Evolutionary conservation across 1,140 invertebrate species (phyloP).

Genomic region (Leptinotarsa defecta): DNA sequence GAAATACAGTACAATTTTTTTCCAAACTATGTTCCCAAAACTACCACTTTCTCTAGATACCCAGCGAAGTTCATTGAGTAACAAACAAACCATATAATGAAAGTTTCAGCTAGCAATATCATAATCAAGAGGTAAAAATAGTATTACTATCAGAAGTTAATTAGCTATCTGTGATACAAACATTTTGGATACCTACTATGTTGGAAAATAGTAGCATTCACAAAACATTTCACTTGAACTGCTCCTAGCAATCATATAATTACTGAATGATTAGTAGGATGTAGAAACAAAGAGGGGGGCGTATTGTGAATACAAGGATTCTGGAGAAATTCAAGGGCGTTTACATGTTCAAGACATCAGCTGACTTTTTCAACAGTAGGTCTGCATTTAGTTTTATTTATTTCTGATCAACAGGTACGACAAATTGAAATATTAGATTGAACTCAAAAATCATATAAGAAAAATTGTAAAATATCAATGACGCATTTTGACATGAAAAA

Average conservation of each 20-base stretch:
- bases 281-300: slow-evolving; percentile 16
- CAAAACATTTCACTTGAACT: slow-evolving; percentile 14
- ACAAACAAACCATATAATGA: too few species aligned
- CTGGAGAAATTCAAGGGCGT: slow-evolving; percentile 23
- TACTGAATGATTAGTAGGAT: slow-evolving; percentile 9
- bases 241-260: not conserved
- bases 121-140: too few species aligned
- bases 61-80: too few species aligned
- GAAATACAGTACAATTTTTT: too few species aligned
- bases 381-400: slow-evolving; percentile 4
- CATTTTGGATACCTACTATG: too few species aligned
- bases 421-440: not conserved
- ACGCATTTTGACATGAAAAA: slow-evolving; percentile 30
- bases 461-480: slow-evolving; percentile 25
- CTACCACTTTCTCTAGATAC: too few species aligned
- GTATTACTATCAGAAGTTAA: too few species aligned
- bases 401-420: slow-evolving; percentile 23
- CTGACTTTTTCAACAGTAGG: slow-evolving; percentile 12
- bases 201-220: too few species aligned
- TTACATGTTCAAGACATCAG: slow-evolving; percentile 7
- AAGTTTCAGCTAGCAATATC: too few species aligned
- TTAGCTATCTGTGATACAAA: too few species aligned
- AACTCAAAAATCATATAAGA: not conserved
- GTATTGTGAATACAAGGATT: slow-evolving; percentile 18
- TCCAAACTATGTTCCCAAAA: too few species aligned